phyloP scores from a whole-genome alignment of 2,113 vertebrate genomes.

The Spheniscus mendiculus region DNA sequence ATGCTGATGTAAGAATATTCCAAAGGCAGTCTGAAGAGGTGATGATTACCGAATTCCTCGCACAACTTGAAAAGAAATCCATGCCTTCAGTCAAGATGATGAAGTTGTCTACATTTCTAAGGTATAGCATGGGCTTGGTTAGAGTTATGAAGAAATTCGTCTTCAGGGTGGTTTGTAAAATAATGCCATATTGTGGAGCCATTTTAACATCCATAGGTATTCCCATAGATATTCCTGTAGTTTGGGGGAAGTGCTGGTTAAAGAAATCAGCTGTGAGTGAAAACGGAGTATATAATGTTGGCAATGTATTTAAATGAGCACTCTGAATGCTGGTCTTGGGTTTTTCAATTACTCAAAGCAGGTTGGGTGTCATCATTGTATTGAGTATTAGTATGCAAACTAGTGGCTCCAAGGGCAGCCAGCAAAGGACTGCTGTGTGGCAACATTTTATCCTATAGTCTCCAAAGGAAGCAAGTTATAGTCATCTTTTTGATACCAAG shows the following conservation, averaged over 20 bases:
- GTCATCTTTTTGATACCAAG: background rate
- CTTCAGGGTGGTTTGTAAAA: background rate
- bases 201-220: background rate
- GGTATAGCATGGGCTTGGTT: background rate
- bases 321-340: background rate
- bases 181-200: background rate
- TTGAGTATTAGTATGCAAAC: background rate
- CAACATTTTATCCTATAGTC: background rate
- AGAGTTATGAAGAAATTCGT: background rate
- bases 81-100: background rate
- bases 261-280: background rate
- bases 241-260: background rate
- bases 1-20: background rate
- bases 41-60: background rate
- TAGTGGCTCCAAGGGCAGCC: background rate
- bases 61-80: background rate
- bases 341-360: background rate
- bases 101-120: background rate
- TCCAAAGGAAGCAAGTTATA: background rate
- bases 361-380: background rate
- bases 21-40: background rate
- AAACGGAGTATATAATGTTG: background rate
- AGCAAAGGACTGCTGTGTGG: background rate
- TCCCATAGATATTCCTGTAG: background rate
- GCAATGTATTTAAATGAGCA: background rate